Conservation (phyloP, 2,888 invertebrate species). For the Oscheius sp. region DNA sequence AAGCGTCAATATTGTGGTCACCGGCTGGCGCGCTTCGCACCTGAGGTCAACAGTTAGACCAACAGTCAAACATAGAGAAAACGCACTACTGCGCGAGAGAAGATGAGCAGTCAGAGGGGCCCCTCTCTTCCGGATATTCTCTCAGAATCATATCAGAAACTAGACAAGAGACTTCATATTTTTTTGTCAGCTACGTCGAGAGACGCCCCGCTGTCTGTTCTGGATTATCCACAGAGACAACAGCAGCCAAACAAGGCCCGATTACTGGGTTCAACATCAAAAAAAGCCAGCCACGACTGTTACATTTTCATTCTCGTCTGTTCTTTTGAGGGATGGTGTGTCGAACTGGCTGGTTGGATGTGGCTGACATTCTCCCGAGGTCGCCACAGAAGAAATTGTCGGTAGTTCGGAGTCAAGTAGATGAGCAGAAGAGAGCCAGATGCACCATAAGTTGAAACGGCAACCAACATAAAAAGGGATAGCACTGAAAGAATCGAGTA, state of each 20-base stretch:
- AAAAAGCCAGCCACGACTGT: not conserved
- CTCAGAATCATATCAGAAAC: no score
- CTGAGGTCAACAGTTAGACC: conserved; percentile 29
- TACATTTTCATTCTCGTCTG: conserved; percentile 1
- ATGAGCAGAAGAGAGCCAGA: conserved; percentile 5
- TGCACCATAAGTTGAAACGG: conserved; percentile 15
- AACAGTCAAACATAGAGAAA: conserved; percentile 27
- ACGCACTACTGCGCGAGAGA: conserved; percentile 10
- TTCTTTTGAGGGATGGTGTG: not conserved
- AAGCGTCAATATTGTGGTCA: conserved; percentile 38
- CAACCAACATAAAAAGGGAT: conserved; percentile 18
- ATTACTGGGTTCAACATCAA: not conserved
- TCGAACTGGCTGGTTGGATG: no score
- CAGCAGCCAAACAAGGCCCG: not conserved
- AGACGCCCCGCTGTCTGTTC: not conserved
- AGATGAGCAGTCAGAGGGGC: no score
- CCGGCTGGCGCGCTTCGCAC: conserved; percentile 33
- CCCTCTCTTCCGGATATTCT: no score
- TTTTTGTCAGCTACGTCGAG: no score
- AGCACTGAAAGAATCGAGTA: conserved; percentile 13
- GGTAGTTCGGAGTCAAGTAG: conserved; percentile 21
- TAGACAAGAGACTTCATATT: no score
- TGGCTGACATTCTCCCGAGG: no score
- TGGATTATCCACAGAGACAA: conserved; percentile 20
- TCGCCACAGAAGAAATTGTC: not conserved